Percentiles rank a stretch among this genome's conserved stretches.
These are phyloP conservation scores for Phaetusa simplex DNA, from an alignment of 2,113 vertebrate genomes.

Conservation along the genomic window DNA sequence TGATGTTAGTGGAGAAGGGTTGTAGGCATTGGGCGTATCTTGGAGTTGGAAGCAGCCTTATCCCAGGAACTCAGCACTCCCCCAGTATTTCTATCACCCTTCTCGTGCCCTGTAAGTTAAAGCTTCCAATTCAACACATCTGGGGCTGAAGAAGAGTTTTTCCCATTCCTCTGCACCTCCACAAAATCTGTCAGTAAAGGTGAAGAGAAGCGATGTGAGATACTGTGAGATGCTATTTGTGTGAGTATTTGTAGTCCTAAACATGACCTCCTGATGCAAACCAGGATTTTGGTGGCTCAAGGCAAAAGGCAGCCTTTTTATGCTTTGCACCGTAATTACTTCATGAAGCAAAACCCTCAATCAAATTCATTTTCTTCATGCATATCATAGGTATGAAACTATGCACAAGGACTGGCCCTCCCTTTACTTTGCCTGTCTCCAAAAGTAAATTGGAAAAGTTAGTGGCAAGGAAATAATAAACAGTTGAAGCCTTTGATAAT, in stretches of 20 bases:
- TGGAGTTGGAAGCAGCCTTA: neutral
- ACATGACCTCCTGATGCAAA: neutral
- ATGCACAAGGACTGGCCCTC: neutral
- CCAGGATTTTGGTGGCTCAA: neutral
- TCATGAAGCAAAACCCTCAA: conserved; percentile 52
- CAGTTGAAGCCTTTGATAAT: neutral
- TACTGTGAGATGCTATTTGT: neutral
- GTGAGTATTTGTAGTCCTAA: conserved; percentile 6
- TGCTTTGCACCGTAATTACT: conserved; percentile 38
- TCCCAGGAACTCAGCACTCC: neutral
- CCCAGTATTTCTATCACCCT: neutral
- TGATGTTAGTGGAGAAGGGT: too few relatives aligned
- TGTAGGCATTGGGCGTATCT: neutral
- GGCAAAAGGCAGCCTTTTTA: conserved; percentile 49
- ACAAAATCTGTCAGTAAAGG: neutral
- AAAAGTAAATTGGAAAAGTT: conserved; percentile 13
- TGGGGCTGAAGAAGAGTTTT: neutral
- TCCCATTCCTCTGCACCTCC: neutral
- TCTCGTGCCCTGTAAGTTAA: rapidly evolving
- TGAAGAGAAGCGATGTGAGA: neutral
- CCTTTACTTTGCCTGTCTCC: neutral
- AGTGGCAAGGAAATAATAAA: conserved; percentile 16
- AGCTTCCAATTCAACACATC: neutral
- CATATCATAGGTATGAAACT: conserved; percentile 17
- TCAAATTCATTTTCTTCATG: conserved; percentile 37